These are phyloP conservation scores for Mallateleia sp. DNA, from an alignment of 2,888 invertebrate species.

Conservation along the genomic window DNA sequence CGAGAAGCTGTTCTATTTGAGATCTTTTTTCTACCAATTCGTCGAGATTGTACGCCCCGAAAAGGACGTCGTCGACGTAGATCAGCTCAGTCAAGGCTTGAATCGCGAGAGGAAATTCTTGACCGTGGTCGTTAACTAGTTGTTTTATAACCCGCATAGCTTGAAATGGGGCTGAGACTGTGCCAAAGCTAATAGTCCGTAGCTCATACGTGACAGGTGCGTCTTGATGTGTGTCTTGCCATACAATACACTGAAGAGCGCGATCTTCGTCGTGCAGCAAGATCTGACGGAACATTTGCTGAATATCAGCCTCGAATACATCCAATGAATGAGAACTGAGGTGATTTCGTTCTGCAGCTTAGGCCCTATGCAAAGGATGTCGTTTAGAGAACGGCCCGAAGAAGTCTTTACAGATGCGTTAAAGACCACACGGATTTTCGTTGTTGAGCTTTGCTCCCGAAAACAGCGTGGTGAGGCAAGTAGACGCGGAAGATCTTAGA, in stretches of 20 bases:
- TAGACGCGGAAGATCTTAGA: too few species aligned
- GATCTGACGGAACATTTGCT: conserved; percentile 21
- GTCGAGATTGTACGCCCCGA: not conserved
- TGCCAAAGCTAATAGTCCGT: conserved; percentile 11
- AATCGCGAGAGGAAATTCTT: not conserved
- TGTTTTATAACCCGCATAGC: conserved; percentile 5
- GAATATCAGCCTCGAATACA: not conserved
- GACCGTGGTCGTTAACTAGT: not conserved
- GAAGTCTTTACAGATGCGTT: not conserved
- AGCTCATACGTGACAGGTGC: not conserved
- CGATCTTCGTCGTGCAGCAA: not conserved
- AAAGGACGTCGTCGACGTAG: conserved; percentile 20
- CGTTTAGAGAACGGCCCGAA: not conserved
- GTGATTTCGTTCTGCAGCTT: conserved; percentile 13
- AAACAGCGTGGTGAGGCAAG: too few species aligned
- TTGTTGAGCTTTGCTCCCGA: not conserved
- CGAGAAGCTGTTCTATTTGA: not conserved
- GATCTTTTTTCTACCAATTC: not conserved
- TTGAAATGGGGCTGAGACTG: not conserved
- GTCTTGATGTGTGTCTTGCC: not conserved
- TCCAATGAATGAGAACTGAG: not conserved
- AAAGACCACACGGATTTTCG: not conserved
- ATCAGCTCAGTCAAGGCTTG: not conserved
- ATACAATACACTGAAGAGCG: not conserved
- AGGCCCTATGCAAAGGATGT: not conserved